A percentile compares a stretch with the other conserved stretches of the same genome.
Conservation (phyloP, 2,797 vertebrate genomes). For the Pachyuromys duprasi region DNA sequence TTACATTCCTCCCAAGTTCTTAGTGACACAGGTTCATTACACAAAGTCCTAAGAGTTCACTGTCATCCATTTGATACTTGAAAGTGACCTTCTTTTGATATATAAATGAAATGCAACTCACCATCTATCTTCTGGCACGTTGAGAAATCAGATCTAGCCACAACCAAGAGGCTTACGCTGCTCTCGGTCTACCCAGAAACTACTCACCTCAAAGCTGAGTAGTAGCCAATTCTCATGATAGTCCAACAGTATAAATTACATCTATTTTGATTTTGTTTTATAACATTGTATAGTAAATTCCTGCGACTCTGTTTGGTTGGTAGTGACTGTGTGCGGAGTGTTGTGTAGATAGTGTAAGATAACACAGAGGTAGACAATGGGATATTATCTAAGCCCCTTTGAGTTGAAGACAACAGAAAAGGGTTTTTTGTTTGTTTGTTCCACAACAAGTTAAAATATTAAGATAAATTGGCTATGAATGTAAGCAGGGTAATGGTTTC, state of each 20-base stretch:
- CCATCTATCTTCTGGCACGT: neutral
- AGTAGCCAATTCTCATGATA: neutral
- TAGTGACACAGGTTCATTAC: neutral
- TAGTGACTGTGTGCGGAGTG: neutral
- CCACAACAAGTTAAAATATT: conserved; percentile 78
- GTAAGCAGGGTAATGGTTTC: conserved; percentile 76
- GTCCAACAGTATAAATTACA: neutral
- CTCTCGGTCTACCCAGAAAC: neutral
- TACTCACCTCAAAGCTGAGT: neutral
- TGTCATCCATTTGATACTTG: neutral
- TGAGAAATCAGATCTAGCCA: neutral
- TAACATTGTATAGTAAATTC: neutral
- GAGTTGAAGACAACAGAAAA: neutral
- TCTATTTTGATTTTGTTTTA: neutral
- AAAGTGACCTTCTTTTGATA: neutral
- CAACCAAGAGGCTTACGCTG: neutral
- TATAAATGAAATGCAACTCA: neutral
- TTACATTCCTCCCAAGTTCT: neutral
- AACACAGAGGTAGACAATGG: rapidly evolving
- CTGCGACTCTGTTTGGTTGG: neutral
- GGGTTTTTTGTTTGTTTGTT: conserved; percentile 81
- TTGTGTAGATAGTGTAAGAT: neutral
- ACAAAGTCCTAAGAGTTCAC: neutral
- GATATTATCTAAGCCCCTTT: neutral
- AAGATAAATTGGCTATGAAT: conserved; percentile 77